phyloP scores from a whole-genome alignment of 2,888 invertebrate species.

The Bombylius major region DNA sequence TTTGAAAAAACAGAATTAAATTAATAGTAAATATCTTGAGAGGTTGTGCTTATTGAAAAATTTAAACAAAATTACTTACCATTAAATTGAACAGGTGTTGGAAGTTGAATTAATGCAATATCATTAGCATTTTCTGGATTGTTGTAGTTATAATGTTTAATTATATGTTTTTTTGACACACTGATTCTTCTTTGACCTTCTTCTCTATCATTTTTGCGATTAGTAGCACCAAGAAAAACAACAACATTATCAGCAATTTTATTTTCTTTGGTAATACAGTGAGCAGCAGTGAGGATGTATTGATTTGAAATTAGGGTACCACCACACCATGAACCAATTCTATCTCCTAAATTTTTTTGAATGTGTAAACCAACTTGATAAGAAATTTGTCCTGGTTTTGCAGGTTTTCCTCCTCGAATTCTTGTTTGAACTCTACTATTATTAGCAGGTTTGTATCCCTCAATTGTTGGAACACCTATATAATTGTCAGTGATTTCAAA shows the following conservation, averaged over 20 bases:
- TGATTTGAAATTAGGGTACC: neutral
- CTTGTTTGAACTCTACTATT: too few relatives aligned
- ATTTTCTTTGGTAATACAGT: neutral
- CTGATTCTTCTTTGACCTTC: neutral
- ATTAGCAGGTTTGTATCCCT: too few relatives aligned
- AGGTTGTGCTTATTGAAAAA: neutral
- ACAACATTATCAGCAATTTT: neutral
- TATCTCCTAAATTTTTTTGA: too few relatives aligned
- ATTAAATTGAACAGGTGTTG: neutral
- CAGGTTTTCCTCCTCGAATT: neutral
- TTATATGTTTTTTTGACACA: neutral
- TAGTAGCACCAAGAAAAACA: neutral
- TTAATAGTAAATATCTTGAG: neutral
- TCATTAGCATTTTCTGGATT: neutral
- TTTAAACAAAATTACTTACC: neutral
- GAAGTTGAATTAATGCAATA: neutral
- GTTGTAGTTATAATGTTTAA: neutral
- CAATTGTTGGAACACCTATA: too few relatives aligned
- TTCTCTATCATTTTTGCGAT: neutral
- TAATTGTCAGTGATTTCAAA: too few relatives aligned
- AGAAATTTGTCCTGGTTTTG: neutral
- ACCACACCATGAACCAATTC: neutral
- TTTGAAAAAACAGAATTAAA: too few relatives aligned
- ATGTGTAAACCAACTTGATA: neutral
- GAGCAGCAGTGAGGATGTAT: neutral